Base-by-base conservation (phyloP, 2,113 vertebrate genomes). In the Vidua macroura region DNA sequence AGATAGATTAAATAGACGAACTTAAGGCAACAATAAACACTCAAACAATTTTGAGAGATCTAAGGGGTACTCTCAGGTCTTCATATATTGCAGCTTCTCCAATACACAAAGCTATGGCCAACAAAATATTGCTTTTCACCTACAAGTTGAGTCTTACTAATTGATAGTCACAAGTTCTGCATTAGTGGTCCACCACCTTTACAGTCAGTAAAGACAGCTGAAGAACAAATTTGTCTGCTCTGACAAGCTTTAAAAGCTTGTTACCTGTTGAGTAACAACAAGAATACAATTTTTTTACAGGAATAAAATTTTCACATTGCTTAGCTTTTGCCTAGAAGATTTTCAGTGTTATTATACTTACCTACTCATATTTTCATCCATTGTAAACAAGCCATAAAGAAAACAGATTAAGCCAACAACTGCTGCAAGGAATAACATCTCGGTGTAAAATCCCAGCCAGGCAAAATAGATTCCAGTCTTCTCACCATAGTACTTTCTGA, bases 391-490 rank as follows among this genome's bases (percentile, higher is more conserved):
- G 41, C 99, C 99, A 14, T 99, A 99, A 72, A 98, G 90, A 96
- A 99, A 99, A 95, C 99, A 99, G 87, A 99, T 98, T 35, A 99
- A 90, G 16, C 99, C 99, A 97, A 99, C 98, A 17, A 99, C 64
- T 12, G 99, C 99, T 24, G 99, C 99, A 92, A 98, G 97, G 92
- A 98, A 98, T 43, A 99, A 97, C 99, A 99, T 99, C 96, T 99
- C 99, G 1, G 99, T 99, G 97, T 99, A 99, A 96, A 98, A 99
- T 68, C 99, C 99, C 30, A 99, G 97, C 98, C 99, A 99, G 83
- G 99, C 99, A 94, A 99, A 99, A 97, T 99, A 99, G 95, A 99
- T 99, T 48, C 99, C 99, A 78, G 99, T 99, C 98, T 99, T 99
- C 95, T 99, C 99, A 52, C 99, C 99, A 9, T 99, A 99, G 92